Evolutionary conservation across 2,113 vertebrate species (phyloP).

Genomic region (Percina caprodes): DNA sequence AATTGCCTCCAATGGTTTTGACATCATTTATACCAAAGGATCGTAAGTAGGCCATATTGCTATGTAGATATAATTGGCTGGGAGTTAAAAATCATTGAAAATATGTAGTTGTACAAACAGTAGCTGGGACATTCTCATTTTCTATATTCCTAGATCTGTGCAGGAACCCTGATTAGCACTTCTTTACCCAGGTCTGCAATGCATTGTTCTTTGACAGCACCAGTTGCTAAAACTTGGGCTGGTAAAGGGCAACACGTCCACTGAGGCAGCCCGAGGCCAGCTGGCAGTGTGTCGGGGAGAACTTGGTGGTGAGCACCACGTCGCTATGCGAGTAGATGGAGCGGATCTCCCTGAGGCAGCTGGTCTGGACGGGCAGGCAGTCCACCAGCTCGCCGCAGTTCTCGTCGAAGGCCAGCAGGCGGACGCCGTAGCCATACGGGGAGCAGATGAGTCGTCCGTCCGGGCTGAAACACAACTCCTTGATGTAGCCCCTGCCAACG

Average conservation of each 20-base stretch:
- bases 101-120: not conserved
- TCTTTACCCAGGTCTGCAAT: slow-evolving; percentile 43
- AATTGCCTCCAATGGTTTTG: slow-evolving; percentile 6
- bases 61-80: not conserved
- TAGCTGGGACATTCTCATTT: not conserved
- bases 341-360: slow-evolving; percentile 92
- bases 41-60: not conserved
- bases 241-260: slow-evolving; percentile 96
- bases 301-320: slow-evolving; percentile 99
- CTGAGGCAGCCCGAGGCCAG: slow-evolving; percentile 99
- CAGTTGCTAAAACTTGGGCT: slow-evolving; percentile 94
- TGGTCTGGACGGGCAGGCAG: slow-evolving; percentile 93
- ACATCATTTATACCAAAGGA: slow-evolving; percentile 12
- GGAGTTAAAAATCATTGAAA: slow-evolving; percentile 8
- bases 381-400: slow-evolving; percentile 95
- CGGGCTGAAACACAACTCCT: slow-evolving; percentile 98
- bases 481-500: slow-evolving; percentile 96
- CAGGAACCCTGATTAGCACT: not conserved
- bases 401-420: slow-evolving; percentile 93
- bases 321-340: slow-evolving; percentile 98
- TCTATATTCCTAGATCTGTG: not conserved
- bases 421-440: slow-evolving; percentile 96
- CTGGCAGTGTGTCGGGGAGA: slow-evolving; percentile 99
- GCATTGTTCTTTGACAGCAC: not conserved
- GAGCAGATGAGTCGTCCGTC: slow-evolving; percentile 98